These are phyloP conservation scores for Aspidoscelis tigris DNA, from an alignment of 2,113 vertebrate genomes.

Conservation along the genomic window DNA sequence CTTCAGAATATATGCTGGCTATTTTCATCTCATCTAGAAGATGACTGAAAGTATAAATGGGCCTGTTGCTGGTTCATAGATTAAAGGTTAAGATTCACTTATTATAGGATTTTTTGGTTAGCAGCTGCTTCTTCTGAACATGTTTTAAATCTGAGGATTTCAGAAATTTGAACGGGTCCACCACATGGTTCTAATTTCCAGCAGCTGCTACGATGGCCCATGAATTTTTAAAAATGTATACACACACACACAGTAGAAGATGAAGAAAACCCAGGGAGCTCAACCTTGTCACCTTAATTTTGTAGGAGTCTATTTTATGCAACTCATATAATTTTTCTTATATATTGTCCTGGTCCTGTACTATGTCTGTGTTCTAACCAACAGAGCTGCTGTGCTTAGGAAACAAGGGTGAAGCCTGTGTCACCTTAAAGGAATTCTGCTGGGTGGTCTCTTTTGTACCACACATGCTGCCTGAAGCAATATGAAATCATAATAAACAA, in stretches of 20 bases:
- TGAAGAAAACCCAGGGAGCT: slow-evolving; percentile 31
- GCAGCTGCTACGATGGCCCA: slow-evolving; percentile 41
- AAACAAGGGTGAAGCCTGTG: slow-evolving; percentile 9
- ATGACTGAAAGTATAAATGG: slow-evolving; percentile 16
- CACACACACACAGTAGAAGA: background rate
- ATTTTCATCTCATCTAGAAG: slow-evolving; percentile 1
- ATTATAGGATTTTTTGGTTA: background rate
- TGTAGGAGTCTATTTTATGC: background rate
- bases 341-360: background rate
- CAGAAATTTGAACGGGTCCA: slow-evolving; percentile 13
- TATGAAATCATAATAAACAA: slow-evolving; percentile 70
- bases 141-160: slow-evolving; percentile 45
- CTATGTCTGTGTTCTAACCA: background rate
- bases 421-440: slow-evolving; percentile 27
- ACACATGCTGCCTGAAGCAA: slow-evolving; percentile 42
- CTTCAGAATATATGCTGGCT: background rate
- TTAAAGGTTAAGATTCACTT: background rate
- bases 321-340: slow-evolving; percentile 22
- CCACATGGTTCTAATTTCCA: slow-evolving; percentile 39
- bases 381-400: background rate
- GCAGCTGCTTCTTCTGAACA: background rate
- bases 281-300: background rate
- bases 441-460: slow-evolving; percentile 65
- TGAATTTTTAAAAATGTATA: slow-evolving; percentile 9
- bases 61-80: background rate